Conservation (phyloP, 1,140 invertebrate species). For the Cecropterus lyciades region DNA sequence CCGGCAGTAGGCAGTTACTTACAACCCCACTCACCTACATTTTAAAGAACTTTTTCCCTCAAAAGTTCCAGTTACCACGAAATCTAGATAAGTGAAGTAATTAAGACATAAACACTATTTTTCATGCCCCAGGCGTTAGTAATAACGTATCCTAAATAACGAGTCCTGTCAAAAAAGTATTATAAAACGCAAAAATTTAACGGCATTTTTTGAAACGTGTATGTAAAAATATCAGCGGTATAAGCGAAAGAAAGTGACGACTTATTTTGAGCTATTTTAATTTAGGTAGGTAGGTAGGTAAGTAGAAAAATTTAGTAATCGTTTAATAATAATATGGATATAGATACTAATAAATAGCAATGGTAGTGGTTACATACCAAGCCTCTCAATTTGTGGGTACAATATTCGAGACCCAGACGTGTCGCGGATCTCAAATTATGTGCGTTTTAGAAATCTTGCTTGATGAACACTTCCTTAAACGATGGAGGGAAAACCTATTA, state of each 20-base stretch:
- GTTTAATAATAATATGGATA: too few relatives aligned
- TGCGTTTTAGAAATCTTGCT: too few relatives aligned
- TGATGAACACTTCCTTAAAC: too few relatives aligned
- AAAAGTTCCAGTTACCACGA: slow-evolving; percentile 10
- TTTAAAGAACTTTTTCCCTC: background rate
- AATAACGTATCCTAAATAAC: slow-evolving; percentile 24
- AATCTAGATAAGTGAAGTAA: slow-evolving; percentile 31
- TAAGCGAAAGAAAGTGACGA: background rate
- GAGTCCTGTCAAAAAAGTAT: slow-evolving; percentile 5
- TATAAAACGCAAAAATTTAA: slow-evolving; percentile 4
- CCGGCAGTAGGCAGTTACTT: background rate
- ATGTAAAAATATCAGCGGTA: slow-evolving; percentile 5
- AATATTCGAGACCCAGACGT: too few relatives aligned
- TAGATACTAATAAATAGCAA: too few relatives aligned
- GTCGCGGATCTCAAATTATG: too few relatives aligned
- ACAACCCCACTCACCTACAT: slow-evolving; percentile 19
- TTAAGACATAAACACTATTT: slow-evolving; percentile 26
- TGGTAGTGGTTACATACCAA: too few relatives aligned
- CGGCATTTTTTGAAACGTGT: slow-evolving; percentile 12
- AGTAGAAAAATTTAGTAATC: too few relatives aligned
- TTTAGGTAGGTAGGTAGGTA: too few relatives aligned
- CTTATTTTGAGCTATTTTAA: too few relatives aligned
- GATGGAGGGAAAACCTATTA: too few relatives aligned
- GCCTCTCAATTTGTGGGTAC: too few relatives aligned
- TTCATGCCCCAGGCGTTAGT: slow-evolving; percentile 13